Percentiles rank a stretch among this genome's conserved stretches.
phyloP scores from a whole-genome alignment of 2,888 invertebrate genomes.

The Imbricaverruca yamaguchii region DNA sequence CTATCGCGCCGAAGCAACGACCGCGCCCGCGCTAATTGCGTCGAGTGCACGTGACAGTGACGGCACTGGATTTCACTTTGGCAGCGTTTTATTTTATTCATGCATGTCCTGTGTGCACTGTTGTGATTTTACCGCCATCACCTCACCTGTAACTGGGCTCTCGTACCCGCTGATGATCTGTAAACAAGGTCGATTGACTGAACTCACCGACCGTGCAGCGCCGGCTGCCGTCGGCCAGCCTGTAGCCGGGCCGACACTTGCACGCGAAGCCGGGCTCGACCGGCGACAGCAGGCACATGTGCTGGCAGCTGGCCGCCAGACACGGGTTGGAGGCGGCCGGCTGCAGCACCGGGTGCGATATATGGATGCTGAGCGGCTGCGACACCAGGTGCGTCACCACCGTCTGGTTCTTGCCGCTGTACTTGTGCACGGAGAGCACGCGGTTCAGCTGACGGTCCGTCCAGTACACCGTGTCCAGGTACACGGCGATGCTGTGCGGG shows the following conservation, averaged over 20 bases:
- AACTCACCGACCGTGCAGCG: background rate
- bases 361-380: slow-evolving; percentile 89
- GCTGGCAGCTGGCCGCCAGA: slow-evolving; percentile 61
- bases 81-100: too few relatives aligned
- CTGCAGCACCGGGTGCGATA: slow-evolving; percentile 90
- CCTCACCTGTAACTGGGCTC: too few relatives aligned
- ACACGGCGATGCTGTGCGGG: slow-evolving; percentile 88
- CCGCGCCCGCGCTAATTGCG: too few relatives aligned
- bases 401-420: slow-evolving; percentile 80
- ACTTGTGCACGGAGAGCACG: slow-evolving; percentile 80
- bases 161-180: too few relatives aligned
- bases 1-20: too few relatives aligned
- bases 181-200: too few relatives aligned
- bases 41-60: too few relatives aligned
- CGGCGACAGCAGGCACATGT: slow-evolving; percentile 85
- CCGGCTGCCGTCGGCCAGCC: slow-evolving; percentile 24
- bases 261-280: slow-evolving; percentile 66
- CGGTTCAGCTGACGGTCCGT: slow-evolving; percentile 88
- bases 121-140: too few relatives aligned
- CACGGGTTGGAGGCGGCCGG: slow-evolving; percentile 73
- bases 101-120: too few relatives aligned
- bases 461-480: slow-evolving; percentile 95
- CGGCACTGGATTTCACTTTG: too few relatives aligned
- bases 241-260: slow-evolving; percentile 81
- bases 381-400: slow-evolving; percentile 90